phyloP scores from a whole-genome alignment of 2,113 vertebrate species.

The Pollachius pollachius region DNA sequence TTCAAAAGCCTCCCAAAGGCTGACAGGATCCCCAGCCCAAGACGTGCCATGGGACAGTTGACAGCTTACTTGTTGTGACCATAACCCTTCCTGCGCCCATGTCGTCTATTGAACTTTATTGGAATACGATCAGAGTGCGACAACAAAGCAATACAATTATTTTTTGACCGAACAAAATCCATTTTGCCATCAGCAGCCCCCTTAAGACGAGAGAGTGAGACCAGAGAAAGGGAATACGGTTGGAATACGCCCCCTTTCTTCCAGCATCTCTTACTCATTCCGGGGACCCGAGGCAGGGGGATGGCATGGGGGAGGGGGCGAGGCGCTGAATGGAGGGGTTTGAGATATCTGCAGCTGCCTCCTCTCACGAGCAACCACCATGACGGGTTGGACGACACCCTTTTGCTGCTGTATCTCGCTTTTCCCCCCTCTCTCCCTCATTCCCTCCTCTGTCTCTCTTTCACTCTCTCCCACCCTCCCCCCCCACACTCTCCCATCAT shows the following conservation, averaged over 20 bases:
- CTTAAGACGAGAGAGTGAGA: slow-evolving; percentile 1
- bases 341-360: slow-evolving; percentile 62
- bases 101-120: slow-evolving; percentile 20
- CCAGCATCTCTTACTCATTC: slow-evolving; percentile 51
- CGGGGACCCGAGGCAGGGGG: slow-evolving; percentile 56
- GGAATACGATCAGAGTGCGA: slow-evolving; percentile 8
- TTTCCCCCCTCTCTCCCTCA: slow-evolving; percentile 12
- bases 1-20: slow-evolving; percentile 20
- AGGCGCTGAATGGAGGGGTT: slow-evolving; percentile 54
- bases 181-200: slow-evolving; percentile 14
- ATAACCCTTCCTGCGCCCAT: slow-evolving; percentile 12
- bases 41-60: slow-evolving; percentile 42
- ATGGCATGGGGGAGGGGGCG: slow-evolving; percentile 69
- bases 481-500: too few relatives aligned
- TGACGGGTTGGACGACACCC: slow-evolving; percentile 56
- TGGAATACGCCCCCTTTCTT: slow-evolving; percentile 27
- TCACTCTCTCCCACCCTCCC: not conserved
- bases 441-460: not conserved
- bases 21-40: slow-evolving; percentile 35
- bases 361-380: slow-evolving; percentile 49
- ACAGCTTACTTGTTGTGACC: slow-evolving; percentile 39
- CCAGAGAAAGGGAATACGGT: slow-evolving; percentile 17
- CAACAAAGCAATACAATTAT: not conserved
- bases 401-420: slow-evolving; percentile 17
- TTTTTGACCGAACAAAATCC: not conserved